These are phyloP conservation scores for Clarias gariepinus DNA, from an alignment of 2,113 vertebrate genomes.

Conservation along the genomic window DNA sequence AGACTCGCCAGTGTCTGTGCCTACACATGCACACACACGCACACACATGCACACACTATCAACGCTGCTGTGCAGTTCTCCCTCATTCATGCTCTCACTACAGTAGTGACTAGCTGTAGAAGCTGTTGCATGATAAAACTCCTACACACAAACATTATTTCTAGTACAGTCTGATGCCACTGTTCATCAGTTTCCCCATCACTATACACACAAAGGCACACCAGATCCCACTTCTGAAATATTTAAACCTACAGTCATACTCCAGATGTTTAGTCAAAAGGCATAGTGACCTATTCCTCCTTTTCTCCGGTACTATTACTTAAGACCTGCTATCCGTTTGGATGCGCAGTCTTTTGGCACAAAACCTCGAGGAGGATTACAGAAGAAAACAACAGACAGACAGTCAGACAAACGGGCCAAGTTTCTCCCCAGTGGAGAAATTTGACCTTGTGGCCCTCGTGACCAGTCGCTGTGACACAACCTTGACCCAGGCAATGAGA, in stretches of 20 bases:
- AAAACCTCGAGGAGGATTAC: background rate
- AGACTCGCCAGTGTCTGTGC: slow-evolving; percentile 18
- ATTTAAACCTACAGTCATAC: background rate
- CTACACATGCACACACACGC: slow-evolving; percentile 9
- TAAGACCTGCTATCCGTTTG: background rate
- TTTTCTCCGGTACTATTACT: slow-evolving; percentile 1
- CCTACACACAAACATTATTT: slow-evolving; percentile 3
- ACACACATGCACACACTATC: background rate
- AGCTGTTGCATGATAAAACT: background rate
- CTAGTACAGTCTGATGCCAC: background rate
- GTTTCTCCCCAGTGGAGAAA: slow-evolving; percentile 19
- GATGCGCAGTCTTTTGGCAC: background rate
- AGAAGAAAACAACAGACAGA: slow-evolving; percentile 9
- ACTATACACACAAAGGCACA: slow-evolving; percentile 2
- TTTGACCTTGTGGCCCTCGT: slow-evolving; percentile 27
- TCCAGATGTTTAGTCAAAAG: background rate
- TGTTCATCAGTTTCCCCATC: slow-evolving; percentile 15
- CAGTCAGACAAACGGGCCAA: background rate
- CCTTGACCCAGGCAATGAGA: slow-evolving; percentile 14
- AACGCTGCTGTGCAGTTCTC: background rate
- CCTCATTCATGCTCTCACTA: slow-evolving; percentile 58
- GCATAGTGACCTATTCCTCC: background rate
- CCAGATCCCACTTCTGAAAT: too few species aligned
- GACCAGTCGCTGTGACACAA: slow-evolving; percentile 18
- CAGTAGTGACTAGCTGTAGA: slow-evolving; percentile 22